A percentile compares a stretch with the other conserved stretches of the same genome.
These are phyloP conservation scores for Pseudocheirus occidentalis DNA, from an alignment of 2,797 vertebrate species.

Conservation along the genomic window DNA sequence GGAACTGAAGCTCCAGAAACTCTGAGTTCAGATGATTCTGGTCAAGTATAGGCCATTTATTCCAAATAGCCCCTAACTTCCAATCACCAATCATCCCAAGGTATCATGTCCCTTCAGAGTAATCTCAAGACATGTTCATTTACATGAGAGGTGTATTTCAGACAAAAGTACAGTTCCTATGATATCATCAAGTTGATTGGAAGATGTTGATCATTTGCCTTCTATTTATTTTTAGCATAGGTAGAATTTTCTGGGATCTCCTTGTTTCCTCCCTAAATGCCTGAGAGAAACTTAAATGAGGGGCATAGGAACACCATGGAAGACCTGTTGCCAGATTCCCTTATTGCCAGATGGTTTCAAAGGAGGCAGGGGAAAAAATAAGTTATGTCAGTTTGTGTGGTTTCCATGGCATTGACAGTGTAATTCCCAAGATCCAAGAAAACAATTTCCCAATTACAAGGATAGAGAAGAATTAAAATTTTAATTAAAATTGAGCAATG, in stretches of 20 bases:
- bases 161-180: not conserved
- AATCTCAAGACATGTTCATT: not conserved
- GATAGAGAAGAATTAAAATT: conserved; percentile 4
- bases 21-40: not conserved
- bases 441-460: not conserved
- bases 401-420: not conserved
- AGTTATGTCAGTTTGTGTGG: not conserved
- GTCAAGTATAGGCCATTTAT: not conserved
- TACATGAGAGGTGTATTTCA: not conserved
- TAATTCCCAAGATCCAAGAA: not conserved
- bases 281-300: conserved; percentile 26
- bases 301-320: not conserved
- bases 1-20: not conserved
- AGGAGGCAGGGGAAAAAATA: not conserved
- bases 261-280: not conserved
- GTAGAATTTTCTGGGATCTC: conserved; percentile 34
- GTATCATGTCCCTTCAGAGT: not conserved
- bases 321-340: not conserved
- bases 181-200: not conserved
- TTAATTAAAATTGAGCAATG: not conserved
- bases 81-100: not conserved
- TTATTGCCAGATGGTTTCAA: not conserved
- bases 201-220: not conserved
- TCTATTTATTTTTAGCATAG: conserved; percentile 54
- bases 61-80: not conserved